These are phyloP conservation scores for Chrysemys picta DNA, from an alignment of 2,113 vertebrate species.

Conservation along the genomic window DNA sequence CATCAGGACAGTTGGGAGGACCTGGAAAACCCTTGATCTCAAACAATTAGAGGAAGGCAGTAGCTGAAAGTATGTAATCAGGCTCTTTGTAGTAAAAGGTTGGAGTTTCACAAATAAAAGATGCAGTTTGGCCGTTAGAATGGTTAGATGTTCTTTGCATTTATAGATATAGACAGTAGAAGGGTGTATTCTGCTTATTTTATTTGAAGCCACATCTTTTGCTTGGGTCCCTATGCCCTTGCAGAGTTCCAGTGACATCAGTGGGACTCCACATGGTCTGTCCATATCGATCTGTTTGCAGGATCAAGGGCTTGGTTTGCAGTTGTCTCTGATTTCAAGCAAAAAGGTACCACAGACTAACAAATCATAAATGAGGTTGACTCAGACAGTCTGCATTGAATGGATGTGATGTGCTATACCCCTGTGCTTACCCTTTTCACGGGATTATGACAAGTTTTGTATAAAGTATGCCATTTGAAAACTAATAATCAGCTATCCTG, in stretches of 20 bases:
- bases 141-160: neutral
- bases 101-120: neutral
- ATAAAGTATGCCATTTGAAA: neutral
- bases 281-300: neutral
- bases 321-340: neutral
- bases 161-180: neutral
- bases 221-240: neutral
- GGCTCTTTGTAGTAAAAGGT: constrained; percentile 9
- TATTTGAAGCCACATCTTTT: neutral
- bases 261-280: neutral
- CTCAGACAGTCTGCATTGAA: neutral
- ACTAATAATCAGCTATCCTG: neutral
- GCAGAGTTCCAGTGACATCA: neutral
- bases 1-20: neutral
- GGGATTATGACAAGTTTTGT: neutral
- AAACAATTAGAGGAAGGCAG: constrained; percentile 28
- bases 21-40: neutral
- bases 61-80: neutral
- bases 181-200: neutral
- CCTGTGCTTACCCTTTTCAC: neutral
- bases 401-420: neutral
- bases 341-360: neutral
- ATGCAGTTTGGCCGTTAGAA: neutral
- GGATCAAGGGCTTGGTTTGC: neutral
- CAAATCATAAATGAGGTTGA: neutral